Evolutionary conservation across 2,113 vertebrate genomes (phyloP).

Genomic region (Thermophis baileyi): DNA sequence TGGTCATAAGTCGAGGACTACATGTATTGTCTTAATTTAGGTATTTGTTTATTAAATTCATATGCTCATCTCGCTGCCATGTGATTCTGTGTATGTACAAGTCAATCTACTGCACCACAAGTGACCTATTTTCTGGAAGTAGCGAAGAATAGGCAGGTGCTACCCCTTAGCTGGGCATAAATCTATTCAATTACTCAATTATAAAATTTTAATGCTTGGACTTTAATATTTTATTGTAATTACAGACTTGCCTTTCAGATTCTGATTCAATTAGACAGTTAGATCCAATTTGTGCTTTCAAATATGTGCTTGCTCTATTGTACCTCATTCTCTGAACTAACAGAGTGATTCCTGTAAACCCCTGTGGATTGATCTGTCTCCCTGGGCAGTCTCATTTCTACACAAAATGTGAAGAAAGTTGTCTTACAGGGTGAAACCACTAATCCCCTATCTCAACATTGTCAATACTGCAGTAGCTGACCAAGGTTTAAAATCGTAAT

Average conservation of each 20-base stretch:
- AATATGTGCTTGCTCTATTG: background rate
- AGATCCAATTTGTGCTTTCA: background rate
- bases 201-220: background rate
- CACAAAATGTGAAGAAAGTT: background rate
- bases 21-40: background rate
- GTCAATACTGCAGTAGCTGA: background rate
- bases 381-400: background rate
- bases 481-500: background rate
- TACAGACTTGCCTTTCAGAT: background rate
- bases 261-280: background rate
- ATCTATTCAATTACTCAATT: background rate
- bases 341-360: background rate
- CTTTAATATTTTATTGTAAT: conserved; percentile 10
- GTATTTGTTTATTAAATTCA: background rate
- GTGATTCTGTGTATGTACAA: background rate
- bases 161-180: background rate
- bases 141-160: background rate
- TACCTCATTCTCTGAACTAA: background rate
- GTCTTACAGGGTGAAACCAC: background rate
- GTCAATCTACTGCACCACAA: background rate
- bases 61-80: background rate
- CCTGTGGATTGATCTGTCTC: background rate
- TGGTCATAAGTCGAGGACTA: no score
- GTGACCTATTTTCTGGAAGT: background rate
- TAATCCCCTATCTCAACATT: background rate